Percentiles rank a stretch among this genome's conserved stretches.
Conservation (phyloP, 2,113 vertebrate species). For the Agapornis roseicollis region DNA sequence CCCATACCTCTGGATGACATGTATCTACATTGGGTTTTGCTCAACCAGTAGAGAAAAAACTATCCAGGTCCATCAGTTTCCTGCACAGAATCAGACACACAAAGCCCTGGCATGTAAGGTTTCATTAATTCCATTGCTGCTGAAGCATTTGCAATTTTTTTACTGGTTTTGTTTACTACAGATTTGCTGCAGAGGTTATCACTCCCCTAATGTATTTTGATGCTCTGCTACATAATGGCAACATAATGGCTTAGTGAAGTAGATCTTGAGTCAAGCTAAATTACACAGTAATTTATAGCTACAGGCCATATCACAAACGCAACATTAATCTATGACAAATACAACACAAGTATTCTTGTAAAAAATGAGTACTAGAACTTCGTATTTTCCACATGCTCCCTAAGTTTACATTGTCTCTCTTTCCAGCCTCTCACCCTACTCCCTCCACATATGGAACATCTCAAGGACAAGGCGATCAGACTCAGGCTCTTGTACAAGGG, state of each 20-base stretch:
- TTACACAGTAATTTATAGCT: background rate
- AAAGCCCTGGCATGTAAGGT: rapidly evolving
- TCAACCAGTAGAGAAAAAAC: background rate
- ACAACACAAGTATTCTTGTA: background rate
- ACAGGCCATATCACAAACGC: background rate
- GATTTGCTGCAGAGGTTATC: background rate
- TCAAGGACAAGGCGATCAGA: background rate
- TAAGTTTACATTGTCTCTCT: background rate
- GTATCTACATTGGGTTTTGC: rapidly evolving
- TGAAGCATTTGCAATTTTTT: background rate
- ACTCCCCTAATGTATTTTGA: background rate
- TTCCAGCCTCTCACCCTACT: background rate
- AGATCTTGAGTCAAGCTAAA: background rate
- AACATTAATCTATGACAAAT: background rate
- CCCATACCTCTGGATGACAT: rapidly evolving
- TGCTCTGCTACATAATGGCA: background rate
- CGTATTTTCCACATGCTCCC: background rate
- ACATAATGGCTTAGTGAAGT: background rate
- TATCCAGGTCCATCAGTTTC: rapidly evolving
- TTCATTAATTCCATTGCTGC: background rate
- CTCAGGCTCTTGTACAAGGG: background rate
- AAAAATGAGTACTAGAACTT: background rate
- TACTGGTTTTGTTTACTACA: background rate
- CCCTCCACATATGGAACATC: background rate
- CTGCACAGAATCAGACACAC: background rate